Conservation (phyloP, 2,797 vertebrate species). For the Rhabdomys pumilio region DNA sequence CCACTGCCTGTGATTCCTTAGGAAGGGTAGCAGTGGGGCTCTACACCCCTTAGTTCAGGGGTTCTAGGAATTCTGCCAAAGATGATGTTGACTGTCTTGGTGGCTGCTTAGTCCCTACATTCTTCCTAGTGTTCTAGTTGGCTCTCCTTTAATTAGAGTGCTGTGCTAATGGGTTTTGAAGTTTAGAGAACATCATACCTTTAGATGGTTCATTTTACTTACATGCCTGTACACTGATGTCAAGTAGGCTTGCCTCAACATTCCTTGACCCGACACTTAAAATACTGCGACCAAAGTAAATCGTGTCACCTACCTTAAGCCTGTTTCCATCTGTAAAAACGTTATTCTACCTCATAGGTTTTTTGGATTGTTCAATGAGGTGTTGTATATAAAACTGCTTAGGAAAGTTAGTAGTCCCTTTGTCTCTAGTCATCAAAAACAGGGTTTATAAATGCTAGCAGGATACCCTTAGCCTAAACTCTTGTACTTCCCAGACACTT, state of each 20-base stretch:
- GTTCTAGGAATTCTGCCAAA: slow-evolving; percentile 66
- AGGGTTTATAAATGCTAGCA: background rate
- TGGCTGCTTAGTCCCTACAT: slow-evolving; percentile 24
- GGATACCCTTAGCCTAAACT: slow-evolving; percentile 12
- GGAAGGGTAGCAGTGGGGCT: background rate
- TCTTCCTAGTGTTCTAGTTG: slow-evolving; percentile 35
- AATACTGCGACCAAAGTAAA: background rate
- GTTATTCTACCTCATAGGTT: background rate
- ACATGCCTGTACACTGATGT: background rate
- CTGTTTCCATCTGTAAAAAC: background rate
- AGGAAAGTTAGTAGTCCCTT: background rate
- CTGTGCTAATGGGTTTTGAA: slow-evolving; percentile 6
- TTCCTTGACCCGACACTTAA: slow-evolving; percentile 4
- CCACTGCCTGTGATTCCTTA: background rate
- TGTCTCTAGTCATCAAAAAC: background rate
- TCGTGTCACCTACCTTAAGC: background rate
- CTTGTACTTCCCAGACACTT: background rate
- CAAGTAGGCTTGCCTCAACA: background rate
- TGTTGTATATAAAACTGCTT: background rate
- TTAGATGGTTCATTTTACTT: slow-evolving; percentile 10
- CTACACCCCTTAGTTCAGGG: background rate
- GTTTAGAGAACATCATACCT: slow-evolving; percentile 17
- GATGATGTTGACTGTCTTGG: slow-evolving; percentile 36
- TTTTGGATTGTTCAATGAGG: background rate
- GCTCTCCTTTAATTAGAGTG: slow-evolving; percentile 50